phyloP scores from a whole-genome alignment of 2,113 vertebrate species.

The Cariama cristata region DNA sequence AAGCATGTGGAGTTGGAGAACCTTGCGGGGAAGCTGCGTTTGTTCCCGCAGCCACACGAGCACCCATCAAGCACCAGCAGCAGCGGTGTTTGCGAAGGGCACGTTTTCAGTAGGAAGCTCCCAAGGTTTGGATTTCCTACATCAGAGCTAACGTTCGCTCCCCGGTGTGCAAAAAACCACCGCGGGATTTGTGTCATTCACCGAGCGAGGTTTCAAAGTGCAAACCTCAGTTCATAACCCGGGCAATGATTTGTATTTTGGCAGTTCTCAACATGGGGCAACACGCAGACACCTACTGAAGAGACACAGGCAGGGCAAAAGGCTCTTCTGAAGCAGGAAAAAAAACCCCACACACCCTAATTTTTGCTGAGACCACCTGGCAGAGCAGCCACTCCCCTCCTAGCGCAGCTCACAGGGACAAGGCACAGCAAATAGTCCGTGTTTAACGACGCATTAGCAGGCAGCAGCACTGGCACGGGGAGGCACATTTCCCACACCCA shows the following conservation, averaged over 20 bases:
- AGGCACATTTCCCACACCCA: neutral
- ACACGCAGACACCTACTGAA: fast-evolving
- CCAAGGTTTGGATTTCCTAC: neutral
- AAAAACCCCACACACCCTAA: no score
- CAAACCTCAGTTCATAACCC: fast-evolving
- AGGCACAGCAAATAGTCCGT: neutral
- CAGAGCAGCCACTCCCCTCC: neutral
- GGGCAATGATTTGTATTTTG: fast-evolving
- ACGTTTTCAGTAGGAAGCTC: neutral
- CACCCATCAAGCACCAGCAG: fast-evolving
- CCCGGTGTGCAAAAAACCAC: neutral
- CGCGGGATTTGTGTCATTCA: neutral
- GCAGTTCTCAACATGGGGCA: neutral
- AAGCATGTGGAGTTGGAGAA: fast-evolving
- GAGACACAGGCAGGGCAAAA: neutral
- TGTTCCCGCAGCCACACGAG: neutral
- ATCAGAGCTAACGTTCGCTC: fast-evolving
- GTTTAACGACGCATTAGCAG: neutral
- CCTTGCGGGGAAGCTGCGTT: fast-evolving
- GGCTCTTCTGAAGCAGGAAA: fast-evolving
- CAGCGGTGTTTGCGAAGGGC: neutral
- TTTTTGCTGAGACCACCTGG: neutral
- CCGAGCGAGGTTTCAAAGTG: neutral
- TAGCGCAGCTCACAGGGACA: fast-evolving
- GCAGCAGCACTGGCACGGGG: fast-evolving